Conservation (phyloP, 2,888 invertebrate genomes). For the Callyntrura guangdongensis region DNA sequence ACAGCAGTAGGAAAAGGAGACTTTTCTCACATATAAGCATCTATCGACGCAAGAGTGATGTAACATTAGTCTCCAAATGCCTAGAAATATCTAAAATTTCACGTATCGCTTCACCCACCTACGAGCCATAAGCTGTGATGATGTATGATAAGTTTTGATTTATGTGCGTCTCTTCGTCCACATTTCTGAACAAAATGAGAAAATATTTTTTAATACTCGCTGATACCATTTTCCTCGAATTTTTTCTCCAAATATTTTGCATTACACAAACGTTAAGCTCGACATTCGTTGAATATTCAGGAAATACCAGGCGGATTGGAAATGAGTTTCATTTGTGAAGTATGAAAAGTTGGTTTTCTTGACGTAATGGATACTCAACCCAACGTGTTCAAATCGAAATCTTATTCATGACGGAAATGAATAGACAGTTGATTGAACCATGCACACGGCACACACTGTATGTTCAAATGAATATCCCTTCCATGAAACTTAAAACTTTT, state of each 20-base stretch:
- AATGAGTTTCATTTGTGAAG: neutral
- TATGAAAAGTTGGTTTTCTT: slow-evolving; percentile 40
- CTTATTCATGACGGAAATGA: slow-evolving; percentile 50
- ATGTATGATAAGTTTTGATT: slow-evolving; percentile 67
- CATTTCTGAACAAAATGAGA: slow-evolving; percentile 39
- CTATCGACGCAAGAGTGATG: no score
- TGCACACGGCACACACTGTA: neutral
- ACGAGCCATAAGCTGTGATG: no score
- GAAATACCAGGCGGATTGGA: neutral
- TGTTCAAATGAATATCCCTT: no score
- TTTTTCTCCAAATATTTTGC: neutral
- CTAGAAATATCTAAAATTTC: no score
- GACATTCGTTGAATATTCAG: neutral
- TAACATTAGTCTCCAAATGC: no score
- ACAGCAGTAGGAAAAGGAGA: no score
- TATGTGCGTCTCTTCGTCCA: slow-evolving; percentile 49
- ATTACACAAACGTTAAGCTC: neutral
- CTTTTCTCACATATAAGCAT: no score
- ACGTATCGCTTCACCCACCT: no score
- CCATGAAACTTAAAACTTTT: no score
- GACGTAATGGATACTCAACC: neutral
- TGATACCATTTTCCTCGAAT: slow-evolving; percentile 6
- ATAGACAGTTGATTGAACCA: slow-evolving; percentile 63
- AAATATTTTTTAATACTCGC: slow-evolving; percentile 25
- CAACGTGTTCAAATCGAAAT: slow-evolving; percentile 35